These are phyloP conservation scores for Helarctos malayanus DNA, from an alignment of 2,797 vertebrate genomes.

Conservation along the genomic window DNA sequence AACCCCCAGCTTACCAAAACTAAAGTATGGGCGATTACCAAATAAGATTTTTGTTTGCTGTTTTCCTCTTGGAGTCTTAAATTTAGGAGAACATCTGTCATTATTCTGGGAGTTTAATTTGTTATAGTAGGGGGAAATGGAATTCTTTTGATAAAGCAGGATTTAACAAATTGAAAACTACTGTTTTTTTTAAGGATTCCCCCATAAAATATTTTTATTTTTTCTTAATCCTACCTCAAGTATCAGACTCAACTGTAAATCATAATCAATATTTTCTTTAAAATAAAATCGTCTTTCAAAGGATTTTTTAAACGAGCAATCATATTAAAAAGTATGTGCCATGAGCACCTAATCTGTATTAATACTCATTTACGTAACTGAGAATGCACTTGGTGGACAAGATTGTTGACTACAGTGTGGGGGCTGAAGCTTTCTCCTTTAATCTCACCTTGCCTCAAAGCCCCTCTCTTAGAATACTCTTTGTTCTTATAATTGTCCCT, in stretches of 20 bases:
- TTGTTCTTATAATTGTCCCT: neutral
- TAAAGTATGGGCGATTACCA: neutral
- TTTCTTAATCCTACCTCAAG: neutral
- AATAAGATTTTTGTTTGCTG: neutral
- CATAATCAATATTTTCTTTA: neutral
- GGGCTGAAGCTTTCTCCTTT: neutral
- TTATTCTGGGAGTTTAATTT: neutral
- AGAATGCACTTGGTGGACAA: neutral
- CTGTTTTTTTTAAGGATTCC: neutral
- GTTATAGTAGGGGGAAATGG: neutral
- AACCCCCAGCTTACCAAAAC: neutral
- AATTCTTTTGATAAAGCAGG: neutral
- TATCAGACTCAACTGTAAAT: neutral
- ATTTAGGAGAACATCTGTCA: neutral
- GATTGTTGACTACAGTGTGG: neutral
- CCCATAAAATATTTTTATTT: neutral
- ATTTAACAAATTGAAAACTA: neutral
- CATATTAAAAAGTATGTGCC: neutral
- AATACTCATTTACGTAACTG: neutral
- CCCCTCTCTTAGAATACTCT: neutral
- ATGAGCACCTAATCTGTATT: neutral
- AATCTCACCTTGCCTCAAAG: neutral
- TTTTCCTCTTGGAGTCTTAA: neutral
- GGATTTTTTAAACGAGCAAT: neutral
- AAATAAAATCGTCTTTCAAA: constrained; percentile 35